Base-by-base conservation (phyloP, 1,140 invertebrate species). In the Bombyx mori region DNA sequence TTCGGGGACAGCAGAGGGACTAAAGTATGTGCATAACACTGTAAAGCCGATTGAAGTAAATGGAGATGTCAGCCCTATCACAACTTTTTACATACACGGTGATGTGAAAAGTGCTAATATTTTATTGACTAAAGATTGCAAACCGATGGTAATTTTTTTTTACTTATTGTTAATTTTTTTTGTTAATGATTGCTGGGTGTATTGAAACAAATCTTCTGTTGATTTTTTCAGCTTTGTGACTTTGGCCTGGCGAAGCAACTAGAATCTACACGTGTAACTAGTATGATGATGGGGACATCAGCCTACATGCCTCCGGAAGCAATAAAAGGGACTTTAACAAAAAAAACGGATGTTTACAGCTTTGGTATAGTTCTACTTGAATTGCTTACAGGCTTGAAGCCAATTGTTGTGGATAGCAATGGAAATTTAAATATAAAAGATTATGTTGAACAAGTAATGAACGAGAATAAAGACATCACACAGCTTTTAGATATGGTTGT, bases 91-190 rank as follows among this genome's bases (percentile, higher is more conserved):
- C 18, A 90, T 94, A 61, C 93, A 95, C 76, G 86, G 93, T 59
- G 94, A 95, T 84, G 90, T 95, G 12, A 95, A 95, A 84, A 92
- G 90, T 79, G 92, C 93, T 2, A 95, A 95, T 82, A 92, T 95
- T 76, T 78, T 95, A 42, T 72, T 95, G 8, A 92, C 92, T 71
- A 79, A 79, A 52, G 77, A 90, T 54, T 89, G 90, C 68, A 81
- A 88, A 26, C 90, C 93, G 2, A 95, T 93, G 88, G 92, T 92
- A 86, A 65, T 56, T 61, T 52, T 57, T 57, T 12, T 62, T 52
- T 54, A 5, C 26, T 35, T 35, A 35, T 35, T 35, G 26, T 35
- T 35, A 1, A 35, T 3, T 35, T 35, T 35, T 35, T 35, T 3
- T 35, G 12, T 18, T 18, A 18, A 35, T 35, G 26, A 3, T 2